Evolutionary conservation across 1,140 invertebrate species (phyloP).

Genomic region (Caenorhabditis brenneri): DNA sequence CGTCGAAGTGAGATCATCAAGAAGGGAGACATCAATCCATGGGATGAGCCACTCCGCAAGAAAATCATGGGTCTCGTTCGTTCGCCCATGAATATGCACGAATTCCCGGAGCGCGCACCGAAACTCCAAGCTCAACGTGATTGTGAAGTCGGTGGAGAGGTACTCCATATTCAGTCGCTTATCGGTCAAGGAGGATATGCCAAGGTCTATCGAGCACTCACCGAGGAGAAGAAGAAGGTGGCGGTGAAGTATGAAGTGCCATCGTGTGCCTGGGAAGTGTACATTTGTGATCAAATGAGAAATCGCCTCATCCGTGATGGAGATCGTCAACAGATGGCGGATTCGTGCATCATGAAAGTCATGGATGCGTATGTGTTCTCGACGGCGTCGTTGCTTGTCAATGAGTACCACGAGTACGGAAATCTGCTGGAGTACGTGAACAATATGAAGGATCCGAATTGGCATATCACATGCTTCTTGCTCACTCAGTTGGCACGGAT

Average conservation of each 20-base stretch:
- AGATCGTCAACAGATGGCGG: not conserved
- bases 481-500: conserved; percentile 48
- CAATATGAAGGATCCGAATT: conserved; percentile 43
- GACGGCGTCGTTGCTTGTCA: conserved; percentile 52
- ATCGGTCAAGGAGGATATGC: conserved; percentile 48
- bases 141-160: conserved; percentile 8
- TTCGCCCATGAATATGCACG: not conserved
- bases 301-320: not conserved
- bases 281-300: conserved; percentile 52
- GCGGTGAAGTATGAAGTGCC: conserved; percentile 54
- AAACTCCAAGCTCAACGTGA: not conserved
- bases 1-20: conserved; percentile 13
- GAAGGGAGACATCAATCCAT: conserved; percentile 44
- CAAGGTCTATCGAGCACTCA: conserved; percentile 30
- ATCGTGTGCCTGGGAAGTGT: conserved; percentile 56
- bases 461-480: conserved; percentile 45
- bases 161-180: not conserved
- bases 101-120: conserved; percentile 25
- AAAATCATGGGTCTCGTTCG: not conserved
- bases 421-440: conserved; percentile 42
- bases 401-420: conserved; percentile 52
- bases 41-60: conserved; percentile 36
- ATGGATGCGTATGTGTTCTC: conserved; percentile 51
- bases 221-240: conserved; percentile 10
- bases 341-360: conserved; percentile 48